These are phyloP conservation scores for Garra rufa DNA, from an alignment of 2,113 vertebrate genomes.

Conservation along the genomic window DNA sequence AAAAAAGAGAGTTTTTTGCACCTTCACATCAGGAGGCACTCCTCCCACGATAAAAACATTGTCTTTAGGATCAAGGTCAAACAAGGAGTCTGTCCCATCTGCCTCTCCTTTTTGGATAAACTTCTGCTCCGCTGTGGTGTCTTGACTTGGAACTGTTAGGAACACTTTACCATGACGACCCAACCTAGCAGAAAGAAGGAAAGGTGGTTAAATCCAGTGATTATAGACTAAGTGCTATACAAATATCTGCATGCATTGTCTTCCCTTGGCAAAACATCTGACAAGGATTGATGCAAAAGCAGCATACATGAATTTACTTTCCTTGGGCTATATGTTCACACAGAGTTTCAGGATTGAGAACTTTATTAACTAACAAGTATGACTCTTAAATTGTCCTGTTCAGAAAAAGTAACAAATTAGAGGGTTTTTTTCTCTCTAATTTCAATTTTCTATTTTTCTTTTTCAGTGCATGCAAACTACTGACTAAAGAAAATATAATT, in stretches of 20 bases:
- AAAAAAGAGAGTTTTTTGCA: background rate
- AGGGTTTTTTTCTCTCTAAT: too few species aligned
- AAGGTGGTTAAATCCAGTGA: background rate
- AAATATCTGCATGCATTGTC: background rate
- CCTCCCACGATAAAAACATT: slow-evolving; percentile 93
- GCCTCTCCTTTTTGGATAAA: slow-evolving; percentile 95
- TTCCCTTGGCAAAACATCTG: background rate
- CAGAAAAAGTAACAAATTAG: too few species aligned
- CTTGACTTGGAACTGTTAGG: slow-evolving; percentile 90
- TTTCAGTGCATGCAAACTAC: too few species aligned
- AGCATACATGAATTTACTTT: background rate
- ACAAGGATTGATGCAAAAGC: background rate
- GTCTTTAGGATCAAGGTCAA: slow-evolving; percentile 87
- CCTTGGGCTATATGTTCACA: background rate
- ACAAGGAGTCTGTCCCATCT: slow-evolving; percentile 83
- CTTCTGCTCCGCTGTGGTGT: slow-evolving; percentile 90
- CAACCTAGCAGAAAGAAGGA: slow-evolving; percentile 74
- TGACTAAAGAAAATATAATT: too few species aligned
- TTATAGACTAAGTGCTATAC: background rate
- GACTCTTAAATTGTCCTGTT: background rate
- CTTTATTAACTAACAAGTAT: background rate
- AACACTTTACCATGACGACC: slow-evolving; percentile 93
- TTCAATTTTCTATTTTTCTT: too few species aligned
- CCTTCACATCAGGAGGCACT: slow-evolving; percentile 84
- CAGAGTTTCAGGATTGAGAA: background rate